Evolutionary conservation across 2,113 vertebrate genomes (phyloP), one percentile per base, ranked within the genome.

Genomic region (Solea solea): DNA sequence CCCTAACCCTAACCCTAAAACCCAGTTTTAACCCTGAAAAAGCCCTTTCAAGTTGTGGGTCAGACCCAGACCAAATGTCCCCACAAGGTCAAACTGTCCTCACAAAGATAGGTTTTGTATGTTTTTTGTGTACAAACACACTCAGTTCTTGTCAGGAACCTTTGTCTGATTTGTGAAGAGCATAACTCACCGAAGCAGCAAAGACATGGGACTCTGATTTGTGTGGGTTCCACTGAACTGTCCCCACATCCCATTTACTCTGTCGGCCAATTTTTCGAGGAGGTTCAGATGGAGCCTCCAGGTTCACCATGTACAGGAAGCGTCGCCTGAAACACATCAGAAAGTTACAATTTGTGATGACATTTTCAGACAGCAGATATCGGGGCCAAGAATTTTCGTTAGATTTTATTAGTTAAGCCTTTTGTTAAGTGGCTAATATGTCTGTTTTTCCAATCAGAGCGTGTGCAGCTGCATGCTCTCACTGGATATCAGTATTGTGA

Each of bases 201-300:
- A 99, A 98, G 51, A 97, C 91, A 79, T 97, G 95, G 0, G 95
- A 92, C 0, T 94, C 95, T 5, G 93, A 91, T 62, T 94, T 94
- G 0, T 99, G 98, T 0, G 96, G 98, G 59, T 99, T 99, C 98
- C 98, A 99, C 93, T 98, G 98, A 66, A 99, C 98, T 0, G 97
- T 95, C 16, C 98, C 98, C 0, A 99, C 96, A 77, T 99, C 98
- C 98, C 98, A 99, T 65, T 99, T 99, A 90, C 98, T 99, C 90
- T 99, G 98, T 0, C 97, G 95, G 7, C 95, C 92, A 21, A 99
- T 98, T 85, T 99, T 99, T 0, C 95, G 90, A 8, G 96, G 95
- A 0, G 94, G 90, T 57, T 99, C 97, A 0, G 94, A 95, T 0
- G 97, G 97, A 0, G 92, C 91, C 61, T 98, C 98, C 70, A 99